These are phyloP conservation scores for Benthosema pterotum DNA, from an alignment of 2,797 vertebrate species.

Conservation along the genomic window DNA sequence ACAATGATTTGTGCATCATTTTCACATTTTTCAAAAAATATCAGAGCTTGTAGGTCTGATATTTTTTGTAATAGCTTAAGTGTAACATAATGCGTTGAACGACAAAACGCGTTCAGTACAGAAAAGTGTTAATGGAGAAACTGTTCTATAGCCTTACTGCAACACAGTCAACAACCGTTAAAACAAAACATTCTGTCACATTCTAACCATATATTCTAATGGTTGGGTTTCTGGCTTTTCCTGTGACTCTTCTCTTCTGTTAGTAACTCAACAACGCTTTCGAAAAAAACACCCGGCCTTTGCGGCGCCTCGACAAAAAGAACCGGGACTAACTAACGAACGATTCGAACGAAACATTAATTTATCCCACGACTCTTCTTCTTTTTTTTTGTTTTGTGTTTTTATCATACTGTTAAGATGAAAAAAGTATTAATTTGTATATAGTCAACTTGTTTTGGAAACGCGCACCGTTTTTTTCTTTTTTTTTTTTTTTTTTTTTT, in stretches of 20 bases:
- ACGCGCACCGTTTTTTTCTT: constrained; percentile 30
- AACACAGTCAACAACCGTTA: background rate
- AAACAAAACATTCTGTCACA: background rate
- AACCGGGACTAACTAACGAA: constrained; percentile 33
- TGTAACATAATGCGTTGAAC: no score
- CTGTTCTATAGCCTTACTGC: background rate
- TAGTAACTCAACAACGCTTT: constrained; percentile 53
- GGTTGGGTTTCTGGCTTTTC: constrained; percentile 9
- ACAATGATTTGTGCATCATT: no score
- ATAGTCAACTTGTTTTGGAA: constrained; percentile 62
- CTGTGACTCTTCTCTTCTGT: constrained; percentile 11
- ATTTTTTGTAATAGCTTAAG: no score
- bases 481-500: no score
- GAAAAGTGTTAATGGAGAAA: background rate
- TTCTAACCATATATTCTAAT: background rate
- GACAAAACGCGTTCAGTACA: background rate
- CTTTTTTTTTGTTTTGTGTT: constrained; percentile 13
- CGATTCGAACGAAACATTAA: constrained; percentile 55
- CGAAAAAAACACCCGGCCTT: background rate
- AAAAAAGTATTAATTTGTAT: constrained; percentile 78
- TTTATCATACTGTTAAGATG: constrained; percentile 44
- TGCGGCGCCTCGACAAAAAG: constrained; percentile 30
- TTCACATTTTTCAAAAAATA: no score
- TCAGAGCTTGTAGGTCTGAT: no score
- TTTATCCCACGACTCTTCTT: constrained; percentile 66